Evolutionary conservation across 2,113 vertebrate species (phyloP).

Genomic region (Calyptommatus sinebrachiatus): DNA sequence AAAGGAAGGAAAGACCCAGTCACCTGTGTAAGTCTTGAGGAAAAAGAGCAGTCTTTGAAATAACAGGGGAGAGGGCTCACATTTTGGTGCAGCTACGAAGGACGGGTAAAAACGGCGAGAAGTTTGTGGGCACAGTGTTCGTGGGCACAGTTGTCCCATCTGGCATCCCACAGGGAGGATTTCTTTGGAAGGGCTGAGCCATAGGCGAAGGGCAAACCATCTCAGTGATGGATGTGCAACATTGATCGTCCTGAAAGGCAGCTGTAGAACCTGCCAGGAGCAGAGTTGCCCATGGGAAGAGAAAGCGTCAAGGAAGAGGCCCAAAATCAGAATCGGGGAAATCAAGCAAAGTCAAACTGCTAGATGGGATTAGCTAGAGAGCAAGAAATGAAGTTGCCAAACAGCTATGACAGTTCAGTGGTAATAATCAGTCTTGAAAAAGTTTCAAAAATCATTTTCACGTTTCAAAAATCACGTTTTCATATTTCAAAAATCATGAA

Average conservation of each 20-base stretch:
- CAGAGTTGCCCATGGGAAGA: background rate
- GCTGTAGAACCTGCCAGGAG: accelerated
- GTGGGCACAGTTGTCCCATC: background rate
- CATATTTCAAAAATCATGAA: too few relatives aligned
- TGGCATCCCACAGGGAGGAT: background rate
- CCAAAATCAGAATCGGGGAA: too few relatives aligned
- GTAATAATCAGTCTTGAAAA: too few relatives aligned
- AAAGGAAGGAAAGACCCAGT: background rate
- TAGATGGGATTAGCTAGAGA: too few relatives aligned
- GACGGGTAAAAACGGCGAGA: background rate
- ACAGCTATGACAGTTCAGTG: too few relatives aligned
- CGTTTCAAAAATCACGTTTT: too few relatives aligned
- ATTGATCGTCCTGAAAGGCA: background rate
- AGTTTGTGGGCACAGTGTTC: background rate
- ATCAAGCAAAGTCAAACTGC: too few relatives aligned
- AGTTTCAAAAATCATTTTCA: too few relatives aligned
- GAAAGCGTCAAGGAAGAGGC: too few relatives aligned
- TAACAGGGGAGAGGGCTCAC: background rate
- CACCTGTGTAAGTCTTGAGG: background rate
- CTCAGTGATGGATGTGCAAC: background rate
- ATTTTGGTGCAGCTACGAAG: background rate
- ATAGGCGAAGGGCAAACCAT: background rate
- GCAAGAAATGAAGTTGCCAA: too few relatives aligned
- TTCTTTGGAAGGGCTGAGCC: background rate
- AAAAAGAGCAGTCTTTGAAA: background rate